Base-by-base conservation (phyloP, 1,140 invertebrate species). In the Drosophila ercepeae region DNA sequence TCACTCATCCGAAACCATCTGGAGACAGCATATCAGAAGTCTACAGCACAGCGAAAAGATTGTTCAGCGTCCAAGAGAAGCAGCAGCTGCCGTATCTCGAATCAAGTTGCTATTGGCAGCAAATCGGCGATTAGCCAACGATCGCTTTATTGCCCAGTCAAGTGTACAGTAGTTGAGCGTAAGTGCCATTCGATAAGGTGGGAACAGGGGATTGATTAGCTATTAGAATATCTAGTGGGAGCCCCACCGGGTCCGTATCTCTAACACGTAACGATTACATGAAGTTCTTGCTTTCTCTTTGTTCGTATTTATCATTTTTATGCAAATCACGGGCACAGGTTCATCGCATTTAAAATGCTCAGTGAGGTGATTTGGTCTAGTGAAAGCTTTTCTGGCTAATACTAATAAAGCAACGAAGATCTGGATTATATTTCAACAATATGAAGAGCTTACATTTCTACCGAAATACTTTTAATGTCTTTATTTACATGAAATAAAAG, bases 101-200 rank as follows among this genome's bases (percentile, higher is more conserved):
- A 48, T 60, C 57, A 64, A 61, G 29, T 19, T 39, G 29, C 2
- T 32, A 6, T 2, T 14, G 14, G 21, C 19, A 9, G 34, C n/a
- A 41, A 59, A 60, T 55, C 41, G 21, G 21, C 27, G 36, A 65
- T 52, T 52, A 67, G 21, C 25, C 19, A 27, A 14, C 36, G 48
- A 45, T 67, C 39, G 41, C 16, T 67, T 67, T 67, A 67, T 68
- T 68, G 63, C 61, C 60, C 48, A 51, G 16, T 67, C 46, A 65
- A 67, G 63, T 67, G 60, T 16, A 14, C 27, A 67, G 46, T 19
- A 67, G 63, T 52, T 67, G 14, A 52, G 18, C 29, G 64, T 68
- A 32, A 68, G 64, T 68, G 51, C 61, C 34, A 25, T 48, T 23
- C 57, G 39, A 42, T 42, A 42, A 42, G 39, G 39, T 19, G 39